phyloP scores from a whole-genome alignment of 2,888 invertebrate genomes.

The Eupsilia transversa region DNA sequence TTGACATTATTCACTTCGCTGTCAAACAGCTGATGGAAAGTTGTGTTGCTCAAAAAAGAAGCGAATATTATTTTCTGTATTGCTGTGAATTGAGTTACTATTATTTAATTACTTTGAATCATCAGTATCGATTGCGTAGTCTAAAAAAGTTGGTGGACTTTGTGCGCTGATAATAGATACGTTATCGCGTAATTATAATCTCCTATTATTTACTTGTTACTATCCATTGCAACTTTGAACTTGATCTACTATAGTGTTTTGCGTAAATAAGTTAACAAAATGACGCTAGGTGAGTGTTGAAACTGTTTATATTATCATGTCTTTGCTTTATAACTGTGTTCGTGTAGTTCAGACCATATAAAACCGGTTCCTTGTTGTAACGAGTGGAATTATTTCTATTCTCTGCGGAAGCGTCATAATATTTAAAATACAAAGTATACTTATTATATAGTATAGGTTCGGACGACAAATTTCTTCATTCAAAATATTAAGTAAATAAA shows the following conservation, averaged over 20 bases:
- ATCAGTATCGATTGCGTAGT: constrained; percentile 24
- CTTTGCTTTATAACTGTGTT: not conserved
- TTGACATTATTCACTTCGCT: constrained; percentile 10
- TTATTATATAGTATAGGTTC: not conserved
- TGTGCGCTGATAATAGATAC: constrained; percentile 49
- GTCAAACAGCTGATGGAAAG: constrained; percentile 66
- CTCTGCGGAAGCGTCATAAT: not conserved
- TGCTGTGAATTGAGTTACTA: constrained; percentile 8
- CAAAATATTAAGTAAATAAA: constrained; percentile 5
- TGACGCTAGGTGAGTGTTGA: constrained; percentile 69
- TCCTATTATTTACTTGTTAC: constrained; percentile 41
- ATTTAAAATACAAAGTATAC: not conserved
- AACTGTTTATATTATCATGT: constrained; percentile 15
- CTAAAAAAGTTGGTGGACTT: constrained; percentile 37
- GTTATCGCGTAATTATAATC: constrained; percentile 56
- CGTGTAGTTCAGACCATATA: not conserved
- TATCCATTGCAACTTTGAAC: constrained; percentile 55
- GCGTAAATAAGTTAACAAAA: constrained; percentile 55
- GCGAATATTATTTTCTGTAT: constrained; percentile 1
- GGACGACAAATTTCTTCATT: too few species aligned
- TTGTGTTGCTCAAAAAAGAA: constrained; percentile 2
- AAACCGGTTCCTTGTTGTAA: constrained; percentile 26
- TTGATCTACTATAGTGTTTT: constrained; percentile 42
- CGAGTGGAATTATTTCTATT: constrained; percentile 10
- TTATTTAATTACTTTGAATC: constrained; percentile 37